These are phyloP conservation scores for Tigriopus californicus DNA, from an alignment of 2,888 invertebrate genomes.

Conservation along the genomic window DNA sequence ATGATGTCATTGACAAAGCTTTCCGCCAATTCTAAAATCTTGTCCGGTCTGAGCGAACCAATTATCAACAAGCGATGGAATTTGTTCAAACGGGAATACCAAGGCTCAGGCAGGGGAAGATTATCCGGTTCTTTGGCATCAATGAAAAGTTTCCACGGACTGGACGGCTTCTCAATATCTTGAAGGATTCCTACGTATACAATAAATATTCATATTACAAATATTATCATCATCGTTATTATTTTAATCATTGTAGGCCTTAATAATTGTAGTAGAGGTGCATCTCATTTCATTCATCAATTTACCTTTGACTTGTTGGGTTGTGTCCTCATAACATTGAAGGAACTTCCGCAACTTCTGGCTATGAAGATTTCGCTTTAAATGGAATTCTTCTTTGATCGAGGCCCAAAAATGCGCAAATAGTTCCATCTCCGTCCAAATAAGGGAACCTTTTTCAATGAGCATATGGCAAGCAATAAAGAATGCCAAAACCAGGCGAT, in stretches of 20 bases:
- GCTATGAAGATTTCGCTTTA: too few relatives aligned
- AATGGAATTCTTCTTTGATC: too few relatives aligned
- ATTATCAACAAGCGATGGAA: not conserved
- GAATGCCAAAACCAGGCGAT: not conserved
- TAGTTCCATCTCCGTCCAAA: not conserved
- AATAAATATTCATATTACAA: too few relatives aligned
- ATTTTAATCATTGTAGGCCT: too few relatives aligned
- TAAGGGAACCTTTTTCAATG: not conserved
- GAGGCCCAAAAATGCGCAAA: not conserved
- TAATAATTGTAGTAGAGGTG: too few relatives aligned
- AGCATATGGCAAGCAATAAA: not conserved
- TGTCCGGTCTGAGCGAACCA: not conserved
- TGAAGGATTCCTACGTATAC: not conserved
- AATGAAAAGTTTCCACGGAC: not conserved
- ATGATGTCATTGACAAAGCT: not conserved
- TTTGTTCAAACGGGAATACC: not conserved
- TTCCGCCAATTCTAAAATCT: not conserved
- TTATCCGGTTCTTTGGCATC: slow-evolving; percentile 10
- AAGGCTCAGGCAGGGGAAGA: slow-evolving; percentile 8
- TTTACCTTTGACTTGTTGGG: too few relatives aligned
- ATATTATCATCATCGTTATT: too few relatives aligned
- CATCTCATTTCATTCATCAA: too few relatives aligned
- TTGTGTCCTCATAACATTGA: too few relatives aligned
- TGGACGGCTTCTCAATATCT: not conserved
- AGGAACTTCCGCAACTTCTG: too few relatives aligned